These are phyloP conservation scores for Poicephalus gulielmi DNA, from an alignment of 2,113 vertebrate genomes.

Conservation along the genomic window DNA sequence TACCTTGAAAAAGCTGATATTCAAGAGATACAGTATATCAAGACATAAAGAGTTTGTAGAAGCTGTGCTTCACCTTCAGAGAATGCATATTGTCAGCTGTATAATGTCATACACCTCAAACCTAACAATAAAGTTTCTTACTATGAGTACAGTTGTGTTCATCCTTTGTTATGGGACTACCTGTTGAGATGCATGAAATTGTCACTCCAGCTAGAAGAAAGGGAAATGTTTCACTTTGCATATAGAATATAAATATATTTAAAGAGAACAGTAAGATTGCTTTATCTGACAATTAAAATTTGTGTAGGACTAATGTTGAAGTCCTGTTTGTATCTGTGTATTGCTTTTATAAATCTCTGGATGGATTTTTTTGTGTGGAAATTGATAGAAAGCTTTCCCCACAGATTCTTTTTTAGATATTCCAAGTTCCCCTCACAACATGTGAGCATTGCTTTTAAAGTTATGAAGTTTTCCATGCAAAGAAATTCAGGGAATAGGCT, in stretches of 20 bases:
- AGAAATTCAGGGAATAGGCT: background rate
- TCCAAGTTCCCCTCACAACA: background rate
- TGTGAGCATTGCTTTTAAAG: background rate
- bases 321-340: background rate
- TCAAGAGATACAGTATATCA: background rate
- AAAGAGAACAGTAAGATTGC: background rate
- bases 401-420: background rate
- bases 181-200: background rate
- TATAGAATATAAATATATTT: background rate
- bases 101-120: conserved; percentile 1
- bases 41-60: background rate
- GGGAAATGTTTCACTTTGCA: background rate
- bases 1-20: background rate
- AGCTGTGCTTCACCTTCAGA: background rate
- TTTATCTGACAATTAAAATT: background rate
- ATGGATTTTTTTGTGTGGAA: background rate
- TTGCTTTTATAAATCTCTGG: background rate
- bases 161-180: background rate
- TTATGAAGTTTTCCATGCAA: background rate
- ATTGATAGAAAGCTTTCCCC: background rate
- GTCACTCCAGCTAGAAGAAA: background rate
- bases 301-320: background rate
- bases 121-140: background rate
- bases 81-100: background rate
- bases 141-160: background rate